phyloP scores from a whole-genome alignment of 2,113 vertebrate genomes.

The Morone saxatilis region DNA sequence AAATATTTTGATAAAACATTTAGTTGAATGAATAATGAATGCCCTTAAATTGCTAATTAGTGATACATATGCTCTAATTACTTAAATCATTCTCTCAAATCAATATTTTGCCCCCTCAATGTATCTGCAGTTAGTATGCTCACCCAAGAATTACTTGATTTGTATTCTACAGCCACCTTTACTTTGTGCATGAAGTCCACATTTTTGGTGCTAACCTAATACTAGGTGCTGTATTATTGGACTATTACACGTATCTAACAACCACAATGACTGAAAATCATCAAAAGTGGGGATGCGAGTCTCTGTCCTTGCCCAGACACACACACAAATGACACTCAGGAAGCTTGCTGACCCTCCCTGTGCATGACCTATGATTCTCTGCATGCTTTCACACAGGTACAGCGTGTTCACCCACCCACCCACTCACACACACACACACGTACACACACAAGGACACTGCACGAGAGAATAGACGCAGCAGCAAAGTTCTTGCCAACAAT shows the following conservation, averaged over 20 bases:
- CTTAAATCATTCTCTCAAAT: conserved; percentile 5
- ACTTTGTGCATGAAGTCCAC: neutral
- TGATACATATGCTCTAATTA: neutral
- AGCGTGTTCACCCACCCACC: conserved; percentile 41
- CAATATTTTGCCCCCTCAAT: neutral
- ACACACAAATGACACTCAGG: conserved; percentile 5
- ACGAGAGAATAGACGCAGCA: neutral
- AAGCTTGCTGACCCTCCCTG: conserved; percentile 33
- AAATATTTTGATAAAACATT: conserved; percentile 17
- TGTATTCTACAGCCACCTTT: neutral
- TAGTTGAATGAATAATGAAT: conserved; percentile 4
- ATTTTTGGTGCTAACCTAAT: too few species aligned
- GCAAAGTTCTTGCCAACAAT: conserved; percentile 38
- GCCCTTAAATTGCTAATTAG: neutral
- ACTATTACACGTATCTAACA: too few species aligned
- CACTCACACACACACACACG: conserved; percentile 10
- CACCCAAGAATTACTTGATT: neutral
- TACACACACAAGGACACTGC: conserved; percentile 25
- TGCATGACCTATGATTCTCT: conserved; percentile 47
- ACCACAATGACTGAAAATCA: too few species aligned
- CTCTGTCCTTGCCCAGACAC: neutral
- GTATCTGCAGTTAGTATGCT: neutral
- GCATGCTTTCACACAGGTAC: conserved; percentile 53
- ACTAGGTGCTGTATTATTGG: too few species aligned
- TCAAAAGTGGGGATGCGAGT: neutral